Conservation (phyloP, 2,888 invertebrate species). For the Laothoe populi region DNA sequence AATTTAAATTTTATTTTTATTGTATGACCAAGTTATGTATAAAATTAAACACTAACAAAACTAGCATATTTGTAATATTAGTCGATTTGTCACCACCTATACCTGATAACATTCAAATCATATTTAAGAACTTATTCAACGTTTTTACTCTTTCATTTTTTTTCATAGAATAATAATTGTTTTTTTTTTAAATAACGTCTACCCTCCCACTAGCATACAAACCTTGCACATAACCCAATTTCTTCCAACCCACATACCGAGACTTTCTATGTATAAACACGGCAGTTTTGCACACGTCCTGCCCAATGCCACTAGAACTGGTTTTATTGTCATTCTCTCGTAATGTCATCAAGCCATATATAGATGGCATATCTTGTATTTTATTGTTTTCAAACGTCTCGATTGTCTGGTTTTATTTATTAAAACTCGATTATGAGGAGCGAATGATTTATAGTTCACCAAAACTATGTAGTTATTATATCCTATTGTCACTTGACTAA, state of each 20-base stretch:
- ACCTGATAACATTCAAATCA: too few relatives aligned
- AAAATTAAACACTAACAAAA: too few relatives aligned
- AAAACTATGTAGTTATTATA: neutral
- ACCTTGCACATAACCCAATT: neutral
- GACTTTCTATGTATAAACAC: neutral
- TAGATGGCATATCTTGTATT: slow-evolving; percentile 13
- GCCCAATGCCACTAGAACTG: neutral
- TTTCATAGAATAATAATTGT: too few relatives aligned
- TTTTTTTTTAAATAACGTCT: too few relatives aligned
- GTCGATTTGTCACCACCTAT: too few relatives aligned
- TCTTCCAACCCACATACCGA: neutral
- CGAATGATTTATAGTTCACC: neutral
- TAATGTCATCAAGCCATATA: slow-evolving; percentile 16
- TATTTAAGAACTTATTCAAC: too few relatives aligned
- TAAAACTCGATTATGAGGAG: neutral
- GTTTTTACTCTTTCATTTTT: too few relatives aligned
- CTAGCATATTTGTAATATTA: too few relatives aligned
- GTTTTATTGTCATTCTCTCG: slow-evolving; percentile 11
- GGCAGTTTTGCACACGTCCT: slow-evolving; percentile 20
- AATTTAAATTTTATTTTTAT: too few relatives aligned
- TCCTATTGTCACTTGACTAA: neutral
- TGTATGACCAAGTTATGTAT: too few relatives aligned
- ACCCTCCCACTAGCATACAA: too few relatives aligned
- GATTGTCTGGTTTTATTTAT: neutral
- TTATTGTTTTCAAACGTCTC: slow-evolving; percentile 7